These are phyloP conservation scores for Zaprionus vittiger DNA, from an alignment of 1,140 invertebrate genomes.

Conservation along the genomic window DNA sequence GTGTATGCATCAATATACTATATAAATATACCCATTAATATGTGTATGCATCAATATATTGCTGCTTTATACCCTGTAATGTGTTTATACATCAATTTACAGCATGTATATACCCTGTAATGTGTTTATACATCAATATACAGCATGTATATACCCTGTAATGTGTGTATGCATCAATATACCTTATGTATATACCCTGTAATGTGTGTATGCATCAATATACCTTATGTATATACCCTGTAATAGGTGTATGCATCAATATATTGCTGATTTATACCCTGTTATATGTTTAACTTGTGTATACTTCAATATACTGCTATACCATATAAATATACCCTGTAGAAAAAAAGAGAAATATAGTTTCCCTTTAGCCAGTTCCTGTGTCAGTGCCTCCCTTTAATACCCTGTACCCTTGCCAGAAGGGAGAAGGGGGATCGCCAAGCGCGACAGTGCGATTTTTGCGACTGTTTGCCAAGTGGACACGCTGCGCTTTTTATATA, in stretches of 20 bases:
- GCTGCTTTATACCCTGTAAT: no score
- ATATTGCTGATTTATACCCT: background rate
- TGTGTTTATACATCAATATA: no score
- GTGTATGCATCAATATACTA: no score
- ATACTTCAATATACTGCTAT: background rate
- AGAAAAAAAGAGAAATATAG: background rate
- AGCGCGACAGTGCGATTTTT: conserved; percentile 10
- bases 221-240: background rate
- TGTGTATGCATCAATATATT: no score
- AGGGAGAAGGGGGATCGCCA: background rate
- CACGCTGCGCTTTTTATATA: conserved; percentile 42
- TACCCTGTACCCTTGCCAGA: background rate
- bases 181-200: background rate
- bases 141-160: no score
- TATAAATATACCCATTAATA: no score
- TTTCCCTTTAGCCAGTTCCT: background rate
- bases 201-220: background rate
- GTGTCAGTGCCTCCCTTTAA: background rate
- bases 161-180: no score
- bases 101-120: no score
- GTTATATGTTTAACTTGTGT: background rate
- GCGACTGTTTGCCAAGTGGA: conserved; percentile 47
- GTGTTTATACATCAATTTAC: no score
- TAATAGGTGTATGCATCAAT: background rate
- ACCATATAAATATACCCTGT: background rate